Percentiles rank a stretch among this genome's conserved stretches.
Conservation (phyloP, 2,888 invertebrate species). For the Andrena minutula region DNA sequence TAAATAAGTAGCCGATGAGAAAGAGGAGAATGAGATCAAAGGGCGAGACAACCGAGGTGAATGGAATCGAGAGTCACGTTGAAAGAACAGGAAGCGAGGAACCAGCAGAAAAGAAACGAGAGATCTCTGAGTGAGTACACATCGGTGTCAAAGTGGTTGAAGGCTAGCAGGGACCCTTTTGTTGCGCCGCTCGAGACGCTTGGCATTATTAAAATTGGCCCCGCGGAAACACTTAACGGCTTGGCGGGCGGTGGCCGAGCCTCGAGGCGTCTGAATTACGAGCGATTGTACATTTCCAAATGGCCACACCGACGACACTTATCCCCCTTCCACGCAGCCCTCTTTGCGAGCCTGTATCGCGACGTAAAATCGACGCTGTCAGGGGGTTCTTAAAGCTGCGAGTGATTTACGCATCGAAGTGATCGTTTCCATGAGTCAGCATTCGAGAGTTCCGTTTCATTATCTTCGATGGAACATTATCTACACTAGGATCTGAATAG, state of each 20-base stretch:
- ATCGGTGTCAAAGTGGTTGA: constrained; percentile 64
- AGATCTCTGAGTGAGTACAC: constrained; percentile 42
- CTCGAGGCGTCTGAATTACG: constrained; percentile 71
- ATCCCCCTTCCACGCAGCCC: constrained; percentile 13
- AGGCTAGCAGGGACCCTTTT: constrained; percentile 51
- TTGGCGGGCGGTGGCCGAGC: constrained; percentile 66
- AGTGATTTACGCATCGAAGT: constrained; percentile 21
- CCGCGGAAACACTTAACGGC: constrained; percentile 70
- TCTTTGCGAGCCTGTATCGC: constrained; percentile 16
- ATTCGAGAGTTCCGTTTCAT: neutral
- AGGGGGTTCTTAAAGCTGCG: neutral
- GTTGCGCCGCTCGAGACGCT: constrained; percentile 62
- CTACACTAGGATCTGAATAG: neutral
- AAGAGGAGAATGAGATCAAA: constrained; percentile 33
- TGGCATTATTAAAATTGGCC: constrained; percentile 78
- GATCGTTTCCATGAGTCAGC: neutral
- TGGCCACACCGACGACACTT: constrained; percentile 21
- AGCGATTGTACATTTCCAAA: constrained; percentile 63
- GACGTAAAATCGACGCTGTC: constrained; percentile 15
- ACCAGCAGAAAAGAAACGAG: constrained; percentile 19
- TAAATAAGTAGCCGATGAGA: constrained; percentile 40
- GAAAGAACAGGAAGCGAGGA: constrained; percentile 32
- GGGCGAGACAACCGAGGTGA: constrained; percentile 41
- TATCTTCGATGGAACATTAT: neutral
- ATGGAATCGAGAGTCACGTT: constrained; percentile 48